Conservation (phyloP, 2,113 vertebrate genomes). For the Cyanoramphus novaezelandiae region DNA sequence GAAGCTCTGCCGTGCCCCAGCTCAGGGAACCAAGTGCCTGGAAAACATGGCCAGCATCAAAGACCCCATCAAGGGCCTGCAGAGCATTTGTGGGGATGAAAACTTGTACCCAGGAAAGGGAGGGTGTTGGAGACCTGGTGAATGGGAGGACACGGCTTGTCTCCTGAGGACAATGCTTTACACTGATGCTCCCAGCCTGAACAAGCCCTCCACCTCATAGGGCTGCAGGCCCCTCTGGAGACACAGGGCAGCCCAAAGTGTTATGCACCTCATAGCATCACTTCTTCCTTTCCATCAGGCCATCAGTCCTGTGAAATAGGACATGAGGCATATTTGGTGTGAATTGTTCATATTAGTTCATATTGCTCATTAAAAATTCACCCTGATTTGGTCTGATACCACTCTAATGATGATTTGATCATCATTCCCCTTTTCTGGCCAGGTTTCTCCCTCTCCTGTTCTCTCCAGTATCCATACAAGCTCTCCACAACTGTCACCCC, state of each 20-base stretch:
- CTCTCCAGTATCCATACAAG: not conserved
- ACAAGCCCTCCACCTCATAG: not conserved
- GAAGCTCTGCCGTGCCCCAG: not conserved
- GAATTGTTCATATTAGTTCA: not conserved
- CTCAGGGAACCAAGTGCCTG: not conserved
- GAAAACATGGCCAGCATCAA: not conserved
- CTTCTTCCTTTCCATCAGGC: not conserved
- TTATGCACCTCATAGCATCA: not conserved
- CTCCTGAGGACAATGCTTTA: not conserved
- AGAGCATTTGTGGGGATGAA: not conserved
- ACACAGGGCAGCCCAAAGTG: not conserved
- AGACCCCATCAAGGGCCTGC: not conserved
- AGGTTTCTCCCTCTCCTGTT: not conserved
- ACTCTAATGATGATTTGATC: not conserved
- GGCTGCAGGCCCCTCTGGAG: not conserved
- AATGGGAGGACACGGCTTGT: not conserved
- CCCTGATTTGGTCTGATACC: rapidly evolving
- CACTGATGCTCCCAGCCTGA: not conserved
- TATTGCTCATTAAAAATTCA: not conserved
- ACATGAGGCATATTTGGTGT: not conserved
- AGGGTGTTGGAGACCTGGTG: not conserved
- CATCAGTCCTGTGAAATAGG: not conserved
- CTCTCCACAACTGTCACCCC: not conserved
- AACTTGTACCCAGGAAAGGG: not conserved
- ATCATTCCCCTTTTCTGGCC: not conserved